phyloP scores from a whole-genome alignment of 2,888 invertebrate genomes.

The Dermolepida albohirtum region DNA sequence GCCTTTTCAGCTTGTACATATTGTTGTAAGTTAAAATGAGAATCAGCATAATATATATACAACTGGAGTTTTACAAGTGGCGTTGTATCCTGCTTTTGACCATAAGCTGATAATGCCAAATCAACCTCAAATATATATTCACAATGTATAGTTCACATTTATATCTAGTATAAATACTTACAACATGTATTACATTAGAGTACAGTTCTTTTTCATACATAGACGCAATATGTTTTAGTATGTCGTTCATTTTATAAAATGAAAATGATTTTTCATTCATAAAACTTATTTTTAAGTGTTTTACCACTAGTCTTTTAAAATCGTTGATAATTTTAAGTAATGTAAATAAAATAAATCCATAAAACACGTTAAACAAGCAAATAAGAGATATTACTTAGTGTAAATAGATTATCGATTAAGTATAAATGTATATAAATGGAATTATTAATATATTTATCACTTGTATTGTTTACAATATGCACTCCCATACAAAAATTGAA shows the following conservation, averaged over 20 bases:
- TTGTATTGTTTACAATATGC: too few species aligned
- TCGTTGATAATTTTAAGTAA: too few species aligned
- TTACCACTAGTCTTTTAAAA: too few species aligned
- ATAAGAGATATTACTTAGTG: too few species aligned
- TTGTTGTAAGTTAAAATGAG: slow-evolving; percentile 74
- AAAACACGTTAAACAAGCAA: too few species aligned
- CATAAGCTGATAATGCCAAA: slow-evolving; percentile 73
- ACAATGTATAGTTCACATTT: background rate
- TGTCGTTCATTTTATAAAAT: slow-evolving; percentile 66
- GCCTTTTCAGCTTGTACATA: slow-evolving; percentile 77
- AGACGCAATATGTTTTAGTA: slow-evolving; percentile 76
- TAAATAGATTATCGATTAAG: too few species aligned
- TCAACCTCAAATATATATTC: slow-evolving; percentile 69
- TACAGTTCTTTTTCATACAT: slow-evolving; percentile 79
- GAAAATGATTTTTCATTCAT: slow-evolving; percentile 1
- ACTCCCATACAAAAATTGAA: too few species aligned
- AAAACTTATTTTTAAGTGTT: background rate
- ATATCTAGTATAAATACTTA: slow-evolving; percentile 63
- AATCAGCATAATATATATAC: slow-evolving; percentile 77
- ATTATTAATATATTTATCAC: too few species aligned
- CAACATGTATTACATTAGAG: slow-evolving; percentile 77
- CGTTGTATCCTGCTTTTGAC: slow-evolving; percentile 74
- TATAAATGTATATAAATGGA: too few species aligned
- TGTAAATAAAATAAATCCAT: too few species aligned
- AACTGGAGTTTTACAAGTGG: slow-evolving; percentile 76